These are phyloP conservation scores for Gallinago solitaria DNA, from an alignment of 2,797 vertebrate genomes.

Conservation along the genomic window DNA sequence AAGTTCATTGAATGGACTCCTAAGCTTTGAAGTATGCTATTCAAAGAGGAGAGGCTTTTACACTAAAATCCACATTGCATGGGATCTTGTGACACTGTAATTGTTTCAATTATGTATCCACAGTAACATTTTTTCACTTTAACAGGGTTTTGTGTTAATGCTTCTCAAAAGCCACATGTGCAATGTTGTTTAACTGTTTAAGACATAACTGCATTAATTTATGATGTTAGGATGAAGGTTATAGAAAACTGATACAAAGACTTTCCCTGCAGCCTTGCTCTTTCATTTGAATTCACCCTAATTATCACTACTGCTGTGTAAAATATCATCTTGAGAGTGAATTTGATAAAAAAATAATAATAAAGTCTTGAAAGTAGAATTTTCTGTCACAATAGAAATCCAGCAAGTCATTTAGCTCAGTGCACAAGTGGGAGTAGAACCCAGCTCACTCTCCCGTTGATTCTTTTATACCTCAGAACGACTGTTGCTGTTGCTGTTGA, in stretches of 20 bases:
- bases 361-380: neutral
- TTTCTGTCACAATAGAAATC: neutral
- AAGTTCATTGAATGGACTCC: neutral
- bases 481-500: neutral
- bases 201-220: neutral
- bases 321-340: neutral
- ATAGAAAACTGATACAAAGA: neutral
- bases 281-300: neutral
- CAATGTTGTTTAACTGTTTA: constrained; percentile 8
- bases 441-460: neutral
- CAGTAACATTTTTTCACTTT: neutral
- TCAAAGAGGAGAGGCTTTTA: neutral
- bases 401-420: neutral
- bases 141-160: neutral
- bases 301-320: neutral
- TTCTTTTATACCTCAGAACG: neutral
- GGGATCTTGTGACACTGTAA: neutral
- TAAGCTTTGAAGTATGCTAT: neutral
- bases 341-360: neutral
- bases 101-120: constrained; percentile 1
- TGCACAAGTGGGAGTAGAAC: neutral
- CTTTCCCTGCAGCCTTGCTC: neutral
- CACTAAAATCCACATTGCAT: neutral
- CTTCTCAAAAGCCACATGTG: neutral
- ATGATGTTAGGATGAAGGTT: neutral